phyloP scores from a whole-genome alignment of 2,888 invertebrate genomes.

The Mimumesa dahlbomi region DNA sequence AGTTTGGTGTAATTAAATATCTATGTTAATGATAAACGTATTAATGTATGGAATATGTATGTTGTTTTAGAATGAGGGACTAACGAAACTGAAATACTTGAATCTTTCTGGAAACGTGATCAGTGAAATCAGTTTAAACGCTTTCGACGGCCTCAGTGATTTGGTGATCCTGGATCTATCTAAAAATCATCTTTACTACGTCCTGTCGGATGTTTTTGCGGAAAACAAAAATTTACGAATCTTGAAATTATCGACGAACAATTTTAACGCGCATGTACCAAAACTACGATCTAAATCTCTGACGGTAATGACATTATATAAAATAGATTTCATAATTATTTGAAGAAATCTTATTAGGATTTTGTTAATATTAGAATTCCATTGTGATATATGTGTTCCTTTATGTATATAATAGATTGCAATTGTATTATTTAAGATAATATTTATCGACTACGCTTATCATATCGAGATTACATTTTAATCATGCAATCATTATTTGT shows the following conservation, averaged over 20 bases:
- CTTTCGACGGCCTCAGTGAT: constrained; percentile 80
- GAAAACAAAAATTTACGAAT: constrained; percentile 71
- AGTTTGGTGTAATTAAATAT: too few relatives aligned
- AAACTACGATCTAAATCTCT: constrained; percentile 67
- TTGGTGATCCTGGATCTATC: constrained; percentile 81
- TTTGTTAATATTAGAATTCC: too few relatives aligned
- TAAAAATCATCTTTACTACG: constrained; percentile 78
- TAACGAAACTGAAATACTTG: constrained; percentile 76
- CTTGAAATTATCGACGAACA: constrained; percentile 74
- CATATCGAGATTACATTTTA: neutral
- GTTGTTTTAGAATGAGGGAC: constrained; percentile 69
- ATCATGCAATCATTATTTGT: neutral
- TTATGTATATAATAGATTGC: too few relatives aligned
- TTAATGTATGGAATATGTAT: neutral
- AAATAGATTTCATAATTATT: neutral
- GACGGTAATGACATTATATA: constrained; percentile 62
- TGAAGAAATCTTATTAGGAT: neutral
- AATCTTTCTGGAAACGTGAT: constrained; percentile 80
- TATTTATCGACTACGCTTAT: neutral
- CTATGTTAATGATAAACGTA: too few relatives aligned
- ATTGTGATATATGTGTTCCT: too few relatives aligned
- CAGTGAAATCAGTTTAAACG: constrained; percentile 77
- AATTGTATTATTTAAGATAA: too few relatives aligned
- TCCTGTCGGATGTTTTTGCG: constrained; percentile 79
- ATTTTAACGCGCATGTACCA: constrained; percentile 73